Evolutionary conservation across 2,113 vertebrate genomes (phyloP).

Genomic region (Sinocyclocheilus anshuiensis): DNA sequence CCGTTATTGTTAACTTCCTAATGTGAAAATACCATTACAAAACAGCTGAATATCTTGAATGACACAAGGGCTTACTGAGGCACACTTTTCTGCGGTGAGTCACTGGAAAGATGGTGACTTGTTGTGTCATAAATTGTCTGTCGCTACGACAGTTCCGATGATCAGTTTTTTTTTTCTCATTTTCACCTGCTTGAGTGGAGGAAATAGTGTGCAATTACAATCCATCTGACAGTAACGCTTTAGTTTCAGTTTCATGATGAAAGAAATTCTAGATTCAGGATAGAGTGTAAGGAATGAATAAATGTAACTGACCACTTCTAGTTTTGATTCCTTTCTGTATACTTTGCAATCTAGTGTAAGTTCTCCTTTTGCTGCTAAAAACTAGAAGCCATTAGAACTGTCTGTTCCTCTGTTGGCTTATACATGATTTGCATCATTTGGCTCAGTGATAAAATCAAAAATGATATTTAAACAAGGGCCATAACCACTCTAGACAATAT

Average conservation of each 20-base stretch:
- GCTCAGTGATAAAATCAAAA: background rate
- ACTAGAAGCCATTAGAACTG: background rate
- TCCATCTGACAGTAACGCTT: background rate
- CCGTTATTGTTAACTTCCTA: background rate
- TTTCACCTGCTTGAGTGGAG: background rate
- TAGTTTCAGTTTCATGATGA: background rate
- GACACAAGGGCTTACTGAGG: background rate
- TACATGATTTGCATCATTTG: background rate
- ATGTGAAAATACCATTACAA: background rate
- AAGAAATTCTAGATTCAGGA: background rate
- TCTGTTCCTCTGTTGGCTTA: background rate
- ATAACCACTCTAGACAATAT: background rate
- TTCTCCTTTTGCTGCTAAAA: constrained; percentile 10
- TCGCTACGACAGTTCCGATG: constrained; percentile 5
- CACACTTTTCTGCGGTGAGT: background rate
- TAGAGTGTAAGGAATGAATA: background rate
- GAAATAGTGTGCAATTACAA: background rate
- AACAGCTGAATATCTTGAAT: constrained; percentile 15
- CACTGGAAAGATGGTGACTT: constrained; percentile 23
- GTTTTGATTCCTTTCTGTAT: constrained; percentile 22
- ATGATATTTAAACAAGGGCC: background rate
- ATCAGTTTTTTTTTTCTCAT: background rate
- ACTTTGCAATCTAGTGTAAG: constrained; percentile 4
- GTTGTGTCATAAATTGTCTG: constrained; percentile 19
- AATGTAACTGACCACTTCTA: constrained; percentile 31